A percentile compares a stretch with the other conserved stretches of the same genome.
Conservation (phyloP, 53 echinoderm and acorn worm genomes). For the Holothuria scabra region DNA sequence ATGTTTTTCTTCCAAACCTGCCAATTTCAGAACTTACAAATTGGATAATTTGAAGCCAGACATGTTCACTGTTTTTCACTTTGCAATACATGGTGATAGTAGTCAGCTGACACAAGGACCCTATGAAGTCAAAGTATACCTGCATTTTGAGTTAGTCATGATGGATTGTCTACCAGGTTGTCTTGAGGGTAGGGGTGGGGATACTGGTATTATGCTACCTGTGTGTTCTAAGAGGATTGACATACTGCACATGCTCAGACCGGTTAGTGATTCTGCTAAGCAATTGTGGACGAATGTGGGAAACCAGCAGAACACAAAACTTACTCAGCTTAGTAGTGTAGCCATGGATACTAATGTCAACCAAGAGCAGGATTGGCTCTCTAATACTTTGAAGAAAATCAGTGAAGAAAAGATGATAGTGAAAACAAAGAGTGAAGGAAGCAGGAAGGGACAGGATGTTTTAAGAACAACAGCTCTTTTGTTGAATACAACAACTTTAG, state of each 20-base stretch:
- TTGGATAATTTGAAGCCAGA: conserved; percentile 65
- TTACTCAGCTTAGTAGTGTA: neutral
- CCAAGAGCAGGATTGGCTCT: neutral
- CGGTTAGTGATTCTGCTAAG: neutral
- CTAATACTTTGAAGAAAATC: neutral
- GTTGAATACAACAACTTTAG: too few relatives aligned
- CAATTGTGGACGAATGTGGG: too few relatives aligned
- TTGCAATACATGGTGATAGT: conserved; percentile 42
- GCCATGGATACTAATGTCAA: conserved; percentile 22
- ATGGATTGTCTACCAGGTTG: neutral
- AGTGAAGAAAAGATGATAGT: too few relatives aligned
- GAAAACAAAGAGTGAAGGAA: too few relatives aligned
- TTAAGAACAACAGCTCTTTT: too few relatives aligned
- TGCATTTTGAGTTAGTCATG: conserved; percentile 48
- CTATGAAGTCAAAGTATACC: conserved; percentile 53
- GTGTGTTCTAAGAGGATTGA: conserved; percentile 16
- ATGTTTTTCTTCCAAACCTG: conserved; percentile 34
- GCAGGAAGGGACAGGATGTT: too few relatives aligned
- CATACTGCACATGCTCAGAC: neutral
- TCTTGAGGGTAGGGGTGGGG: neutral
- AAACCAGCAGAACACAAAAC: neutral
- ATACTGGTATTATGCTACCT: conserved; percentile 8
- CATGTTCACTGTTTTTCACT: conserved; percentile 29
- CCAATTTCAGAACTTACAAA: neutral
- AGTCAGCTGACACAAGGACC: conserved; percentile 37